Evolutionary conservation across 2,888 invertebrate species (phyloP).

Genomic region (Agonopterix arenella): DNA sequence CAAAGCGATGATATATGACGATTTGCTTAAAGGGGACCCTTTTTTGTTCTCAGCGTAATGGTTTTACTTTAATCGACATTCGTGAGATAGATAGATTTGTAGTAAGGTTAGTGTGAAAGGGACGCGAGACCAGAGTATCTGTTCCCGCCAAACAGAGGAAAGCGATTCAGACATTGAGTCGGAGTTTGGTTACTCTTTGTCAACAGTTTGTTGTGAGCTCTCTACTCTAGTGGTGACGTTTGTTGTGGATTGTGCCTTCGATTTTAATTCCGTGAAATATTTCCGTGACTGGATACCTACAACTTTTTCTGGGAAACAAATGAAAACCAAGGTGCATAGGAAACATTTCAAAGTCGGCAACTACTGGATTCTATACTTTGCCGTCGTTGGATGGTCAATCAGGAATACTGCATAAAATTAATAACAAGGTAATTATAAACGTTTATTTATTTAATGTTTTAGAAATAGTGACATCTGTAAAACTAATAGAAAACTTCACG

Average conservation of each 20-base stretch:
- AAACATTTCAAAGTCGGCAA: too few relatives aligned
- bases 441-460: too few relatives aligned
- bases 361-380: too few relatives aligned
- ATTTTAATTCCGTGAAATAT: neutral
- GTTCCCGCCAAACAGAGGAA: slow-evolving; percentile 61
- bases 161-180: slow-evolving; percentile 58
- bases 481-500: too few relatives aligned
- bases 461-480: too few relatives aligned
- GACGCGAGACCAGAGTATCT: slow-evolving; percentile 43
- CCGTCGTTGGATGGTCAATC: too few relatives aligned
- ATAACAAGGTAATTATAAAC: too few relatives aligned
- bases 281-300: neutral
- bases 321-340: too few relatives aligned
- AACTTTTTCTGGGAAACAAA: too few relatives aligned
- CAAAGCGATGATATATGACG: slow-evolving; percentile 74
- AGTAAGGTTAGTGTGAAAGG: slow-evolving; percentile 24
- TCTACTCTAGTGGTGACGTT: slow-evolving; percentile 38
- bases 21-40: slow-evolving; percentile 75
- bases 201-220: slow-evolving; percentile 62
- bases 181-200: slow-evolving; percentile 56
- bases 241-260: slow-evolving; percentile 11
- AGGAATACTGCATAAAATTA: too few relatives aligned
- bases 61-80: slow-evolving; percentile 69
- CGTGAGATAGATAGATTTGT: slow-evolving; percentile 27
- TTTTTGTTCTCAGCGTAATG: slow-evolving; percentile 75